These are phyloP conservation scores for Achatina immaculata DNA, from an alignment of 1,140 invertebrate genomes.

Conservation along the genomic window DNA sequence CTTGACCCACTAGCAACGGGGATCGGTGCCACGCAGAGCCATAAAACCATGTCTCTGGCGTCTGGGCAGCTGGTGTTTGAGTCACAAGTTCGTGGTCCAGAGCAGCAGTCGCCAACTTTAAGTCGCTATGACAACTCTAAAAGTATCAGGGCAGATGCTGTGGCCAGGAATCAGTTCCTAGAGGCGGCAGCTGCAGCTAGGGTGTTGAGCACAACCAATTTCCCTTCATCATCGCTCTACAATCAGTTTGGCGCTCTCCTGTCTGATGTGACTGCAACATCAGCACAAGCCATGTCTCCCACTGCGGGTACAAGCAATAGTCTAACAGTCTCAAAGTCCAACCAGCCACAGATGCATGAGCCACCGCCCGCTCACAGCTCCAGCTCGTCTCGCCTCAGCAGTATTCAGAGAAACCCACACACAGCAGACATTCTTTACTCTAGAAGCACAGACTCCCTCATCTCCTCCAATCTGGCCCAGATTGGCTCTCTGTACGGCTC, in stretches of 20 bases:
- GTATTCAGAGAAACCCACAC: conserved; percentile 48
- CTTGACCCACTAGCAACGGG: conserved; percentile 41
- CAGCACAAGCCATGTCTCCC: conserved; percentile 8
- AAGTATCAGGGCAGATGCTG: neutral
- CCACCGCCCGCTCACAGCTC: conserved; percentile 65
- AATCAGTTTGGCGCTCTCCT: conserved; percentile 27
- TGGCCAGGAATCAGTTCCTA: conserved; percentile 26
- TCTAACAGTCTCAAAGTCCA: conserved; percentile 19
- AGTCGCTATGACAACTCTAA: conserved; percentile 18
- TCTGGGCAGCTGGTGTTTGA: conserved; percentile 50
- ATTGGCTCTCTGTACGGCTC: conserved; percentile 32
- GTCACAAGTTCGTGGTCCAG: conserved; percentile 13
- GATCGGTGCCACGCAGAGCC: conserved; percentile 23
- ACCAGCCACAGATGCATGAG: conserved; percentile 31
- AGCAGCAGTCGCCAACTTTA: conserved; percentile 17
- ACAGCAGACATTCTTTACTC: conserved; percentile 44
- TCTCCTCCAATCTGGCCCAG: conserved; percentile 36
- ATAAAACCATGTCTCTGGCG: conserved; percentile 49
- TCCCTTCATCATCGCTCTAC: conserved; percentile 19
- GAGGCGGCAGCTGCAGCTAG: conserved; percentile 22
- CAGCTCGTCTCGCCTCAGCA: conserved; percentile 23
- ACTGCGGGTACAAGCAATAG: conserved; percentile 2
- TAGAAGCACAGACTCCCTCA: conserved; percentile 30
- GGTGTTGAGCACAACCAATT: conserved; percentile 8
- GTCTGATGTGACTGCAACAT: conserved; percentile 14